Conservation (phyloP, 2,113 vertebrate species). For the Grallaria varia region DNA sequence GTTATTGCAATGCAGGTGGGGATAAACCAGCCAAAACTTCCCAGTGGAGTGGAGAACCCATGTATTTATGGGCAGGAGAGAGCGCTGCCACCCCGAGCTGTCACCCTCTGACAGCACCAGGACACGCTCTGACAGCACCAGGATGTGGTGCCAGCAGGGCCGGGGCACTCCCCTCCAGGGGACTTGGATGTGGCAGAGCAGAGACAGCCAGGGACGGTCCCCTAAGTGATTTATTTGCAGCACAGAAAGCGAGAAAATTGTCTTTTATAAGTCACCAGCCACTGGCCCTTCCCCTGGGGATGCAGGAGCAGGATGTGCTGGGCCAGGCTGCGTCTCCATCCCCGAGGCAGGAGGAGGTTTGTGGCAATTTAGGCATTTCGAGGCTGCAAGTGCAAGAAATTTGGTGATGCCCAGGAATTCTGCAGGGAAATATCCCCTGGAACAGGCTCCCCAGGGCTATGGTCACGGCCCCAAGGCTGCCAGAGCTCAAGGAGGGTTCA, state of each 20-base stretch:
- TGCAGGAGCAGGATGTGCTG: fast-evolving
- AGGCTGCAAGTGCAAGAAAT: background rate
- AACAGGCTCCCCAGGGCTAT: fast-evolving
- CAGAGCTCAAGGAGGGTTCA: background rate
- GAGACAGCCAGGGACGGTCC: background rate
- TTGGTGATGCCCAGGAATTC: background rate
- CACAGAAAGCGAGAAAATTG: background rate
- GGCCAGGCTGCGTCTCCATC: background rate
- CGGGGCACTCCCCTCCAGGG: background rate
- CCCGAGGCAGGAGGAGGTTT: fast-evolving
- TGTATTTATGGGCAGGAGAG: background rate
- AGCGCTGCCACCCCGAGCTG: background rate
- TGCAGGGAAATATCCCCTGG: fast-evolving
- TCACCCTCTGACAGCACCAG: background rate
- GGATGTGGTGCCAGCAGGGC: background rate
- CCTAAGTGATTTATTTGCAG: background rate
- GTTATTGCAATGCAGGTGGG: background rate
- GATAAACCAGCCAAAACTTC: background rate
- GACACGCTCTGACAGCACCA: background rate
- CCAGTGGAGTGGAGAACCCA: background rate
- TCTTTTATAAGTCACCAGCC: background rate
- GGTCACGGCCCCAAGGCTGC: background rate
- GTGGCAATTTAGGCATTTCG: background rate
- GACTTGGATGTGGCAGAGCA: background rate
- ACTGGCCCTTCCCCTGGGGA: background rate